Evolutionary conservation across 2,888 invertebrate genomes (phyloP), one percentile per base, ranked within the genome.

Genomic region (Chaetogeoica ovagalla): DNA sequence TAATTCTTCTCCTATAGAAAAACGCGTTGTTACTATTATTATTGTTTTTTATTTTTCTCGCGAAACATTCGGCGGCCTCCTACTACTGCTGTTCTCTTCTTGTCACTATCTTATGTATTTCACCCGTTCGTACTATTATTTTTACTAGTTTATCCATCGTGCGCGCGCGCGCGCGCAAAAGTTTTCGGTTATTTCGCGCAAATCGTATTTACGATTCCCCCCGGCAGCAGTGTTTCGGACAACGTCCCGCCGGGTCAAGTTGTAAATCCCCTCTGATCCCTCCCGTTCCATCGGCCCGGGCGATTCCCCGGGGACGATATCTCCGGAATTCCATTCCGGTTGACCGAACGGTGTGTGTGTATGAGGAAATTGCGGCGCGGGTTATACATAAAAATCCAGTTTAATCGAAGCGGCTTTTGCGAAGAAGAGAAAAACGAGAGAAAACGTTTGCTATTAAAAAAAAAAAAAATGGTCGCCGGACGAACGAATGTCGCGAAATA

Each of bases 231-330:
- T 71, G 79, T 79, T 79, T 79, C 65, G 70, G 79, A 79, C 79
- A 71, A 55, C 71, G 70, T 79, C 71, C 79, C 79, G 79, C 71
- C 71, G 79, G 70, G 79, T 79, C 71, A 63, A 79, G 71, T 79
- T 79, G 77, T 79, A 57, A 70, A 55, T 70, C 62, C 6, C 48
- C 57, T n/a, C n/a, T n/a, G n/a, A 17, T 57, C 57, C 43, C 60
- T 17, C 17, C 37, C 37, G 43, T 74, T 23, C 23, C 62, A 55
- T 63, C 13, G 52, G 63, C 52, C 9, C 71, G 8, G 52, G 63
- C 62, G 17, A 79, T 79, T 71, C 79, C n/a, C 63, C 57, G 55
- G 70, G 63, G 79, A 79, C 71, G 23, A 39, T 70, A 71, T 79
- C 79, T 55, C 70, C 30, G 30, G 30, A 57, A 71, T 79, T 79